These are phyloP conservation scores for Lutraria rhynchaena DNA, from an alignment of 1,140 invertebrate genomes.

Conservation along the genomic window DNA sequence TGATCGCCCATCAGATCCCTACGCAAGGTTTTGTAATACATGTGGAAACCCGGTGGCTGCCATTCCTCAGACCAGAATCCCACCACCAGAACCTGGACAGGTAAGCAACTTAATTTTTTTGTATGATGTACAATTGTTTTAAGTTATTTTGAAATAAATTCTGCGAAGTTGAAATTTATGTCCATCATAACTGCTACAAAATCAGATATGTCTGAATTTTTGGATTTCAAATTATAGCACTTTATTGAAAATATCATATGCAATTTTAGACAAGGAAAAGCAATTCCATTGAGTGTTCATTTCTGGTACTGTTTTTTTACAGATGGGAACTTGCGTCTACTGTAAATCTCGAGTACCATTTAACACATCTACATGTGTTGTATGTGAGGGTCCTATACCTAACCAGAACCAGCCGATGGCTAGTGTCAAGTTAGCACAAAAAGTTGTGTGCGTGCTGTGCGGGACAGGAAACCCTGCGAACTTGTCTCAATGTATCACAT, in stretches of 20 bases:
- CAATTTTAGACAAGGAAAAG: too few relatives aligned
- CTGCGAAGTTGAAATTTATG: too few relatives aligned
- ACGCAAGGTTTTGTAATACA: constrained; percentile 76
- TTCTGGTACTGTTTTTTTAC: too few relatives aligned
- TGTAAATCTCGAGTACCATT: constrained; percentile 81
- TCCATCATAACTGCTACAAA: too few relatives aligned
- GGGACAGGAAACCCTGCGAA: constrained; percentile 77
- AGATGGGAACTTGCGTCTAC: constrained; percentile 80
- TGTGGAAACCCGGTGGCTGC: constrained; percentile 75
- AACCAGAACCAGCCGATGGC: constrained; percentile 75
- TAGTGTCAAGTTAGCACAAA: constrained; percentile 64
- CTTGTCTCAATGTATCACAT: constrained; percentile 72
- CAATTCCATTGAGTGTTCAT: too few relatives aligned
- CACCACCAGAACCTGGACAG: constrained; percentile 77
- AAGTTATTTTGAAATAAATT: too few relatives aligned
- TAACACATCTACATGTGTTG: constrained; percentile 77
- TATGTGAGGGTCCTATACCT: constrained; percentile 81
- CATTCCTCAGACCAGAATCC: constrained; percentile 71
- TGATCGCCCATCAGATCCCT: constrained; percentile 75
- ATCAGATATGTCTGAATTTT: too few relatives aligned
- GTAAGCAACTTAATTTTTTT: constrained; percentile 52
- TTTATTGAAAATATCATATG: too few relatives aligned
- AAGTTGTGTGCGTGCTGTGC: constrained; percentile 71
- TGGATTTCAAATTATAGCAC: too few relatives aligned
- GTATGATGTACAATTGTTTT: too few relatives aligned